Conservation (phyloP, 2,797 vertebrate species). For the Psittacula derbiana region DNA sequence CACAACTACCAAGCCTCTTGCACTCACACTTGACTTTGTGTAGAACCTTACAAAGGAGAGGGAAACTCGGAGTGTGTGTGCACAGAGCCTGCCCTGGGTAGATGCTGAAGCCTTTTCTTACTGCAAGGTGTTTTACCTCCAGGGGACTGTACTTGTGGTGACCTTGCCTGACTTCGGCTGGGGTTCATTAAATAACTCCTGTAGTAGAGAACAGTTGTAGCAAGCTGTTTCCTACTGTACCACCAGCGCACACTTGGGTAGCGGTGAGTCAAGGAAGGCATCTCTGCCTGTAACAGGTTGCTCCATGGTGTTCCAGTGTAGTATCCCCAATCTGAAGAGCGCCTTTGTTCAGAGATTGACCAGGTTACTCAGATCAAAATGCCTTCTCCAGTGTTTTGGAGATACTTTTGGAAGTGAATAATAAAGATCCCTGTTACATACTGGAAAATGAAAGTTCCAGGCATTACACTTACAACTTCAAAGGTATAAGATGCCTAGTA, state of each 20-base stretch:
- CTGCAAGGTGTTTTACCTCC: neutral
- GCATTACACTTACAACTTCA: neutral
- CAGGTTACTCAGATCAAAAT: neutral
- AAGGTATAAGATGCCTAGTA: neutral
- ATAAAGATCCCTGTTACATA: neutral
- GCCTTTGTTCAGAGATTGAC: neutral
- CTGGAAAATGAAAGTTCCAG: neutral
- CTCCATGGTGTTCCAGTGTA: fast-evolving
- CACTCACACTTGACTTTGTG: neutral
- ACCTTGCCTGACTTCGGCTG: neutral
- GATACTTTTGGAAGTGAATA: neutral
- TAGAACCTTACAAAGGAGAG: neutral
- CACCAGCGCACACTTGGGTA: too few relatives aligned
- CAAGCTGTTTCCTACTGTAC: neutral
- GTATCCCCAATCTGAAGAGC: neutral
- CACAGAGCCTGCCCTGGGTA: neutral
- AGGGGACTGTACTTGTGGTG: neutral
- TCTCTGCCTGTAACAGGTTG: neutral
- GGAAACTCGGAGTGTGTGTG: too few relatives aligned
- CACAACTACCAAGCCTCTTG: neutral
- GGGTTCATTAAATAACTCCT: neutral
- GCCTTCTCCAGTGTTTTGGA: neutral
- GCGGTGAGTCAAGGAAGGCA: neutral
- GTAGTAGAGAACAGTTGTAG: neutral
- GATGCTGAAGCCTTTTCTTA: neutral